A percentile compares a stretch with the other conserved stretches of the same genome.
Conservation (phyloP, 2,113 vertebrate genomes). For the Apaloderma vittatum region DNA sequence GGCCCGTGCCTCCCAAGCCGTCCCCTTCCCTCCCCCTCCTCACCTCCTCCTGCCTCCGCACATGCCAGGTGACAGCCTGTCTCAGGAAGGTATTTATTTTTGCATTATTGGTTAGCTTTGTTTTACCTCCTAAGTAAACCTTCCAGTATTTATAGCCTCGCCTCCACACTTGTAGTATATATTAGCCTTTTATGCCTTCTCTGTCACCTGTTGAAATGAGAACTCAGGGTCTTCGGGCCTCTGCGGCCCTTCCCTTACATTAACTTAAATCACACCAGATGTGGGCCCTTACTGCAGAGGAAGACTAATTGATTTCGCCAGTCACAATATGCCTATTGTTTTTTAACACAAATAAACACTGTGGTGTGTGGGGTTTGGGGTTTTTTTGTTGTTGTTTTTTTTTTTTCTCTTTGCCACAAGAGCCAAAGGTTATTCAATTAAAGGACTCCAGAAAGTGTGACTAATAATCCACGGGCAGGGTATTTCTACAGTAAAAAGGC, state of each 20-base stretch:
- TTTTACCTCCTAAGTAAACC: conserved; percentile 74
- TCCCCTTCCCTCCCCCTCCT: neutral
- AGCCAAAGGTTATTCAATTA: conserved; percentile 83
- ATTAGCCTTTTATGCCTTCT: conserved; percentile 82
- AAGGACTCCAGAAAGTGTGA: conserved; percentile 78
- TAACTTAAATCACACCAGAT: conserved; percentile 92
- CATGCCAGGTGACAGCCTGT: conserved; percentile 38
- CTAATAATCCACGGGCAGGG: conserved; percentile 72
- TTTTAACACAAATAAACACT: conserved; percentile 83
- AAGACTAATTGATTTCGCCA: conserved; percentile 91
- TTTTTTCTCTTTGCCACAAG: conserved; percentile 36
- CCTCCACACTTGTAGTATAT: conserved; percentile 77
- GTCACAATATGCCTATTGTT: conserved; percentile 88
- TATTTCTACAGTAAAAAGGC: conserved; percentile 57
- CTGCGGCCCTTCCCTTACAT: conserved; percentile 78
- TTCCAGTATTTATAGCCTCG: conserved; percentile 69
- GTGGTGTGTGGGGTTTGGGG: conserved; percentile 36
- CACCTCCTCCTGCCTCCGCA: neutral
- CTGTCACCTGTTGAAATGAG: conserved; percentile 91
- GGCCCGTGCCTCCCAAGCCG: neutral
- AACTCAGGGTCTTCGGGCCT: conserved; percentile 73
- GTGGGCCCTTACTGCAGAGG: conserved; percentile 83
- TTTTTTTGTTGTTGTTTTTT: neutral
- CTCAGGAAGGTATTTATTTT: conserved; percentile 71
- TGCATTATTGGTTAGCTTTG: conserved; percentile 63